These are phyloP conservation scores for Orthonevra nobilis DNA, from an alignment of 2,888 invertebrate genomes.

Conservation along the genomic window DNA sequence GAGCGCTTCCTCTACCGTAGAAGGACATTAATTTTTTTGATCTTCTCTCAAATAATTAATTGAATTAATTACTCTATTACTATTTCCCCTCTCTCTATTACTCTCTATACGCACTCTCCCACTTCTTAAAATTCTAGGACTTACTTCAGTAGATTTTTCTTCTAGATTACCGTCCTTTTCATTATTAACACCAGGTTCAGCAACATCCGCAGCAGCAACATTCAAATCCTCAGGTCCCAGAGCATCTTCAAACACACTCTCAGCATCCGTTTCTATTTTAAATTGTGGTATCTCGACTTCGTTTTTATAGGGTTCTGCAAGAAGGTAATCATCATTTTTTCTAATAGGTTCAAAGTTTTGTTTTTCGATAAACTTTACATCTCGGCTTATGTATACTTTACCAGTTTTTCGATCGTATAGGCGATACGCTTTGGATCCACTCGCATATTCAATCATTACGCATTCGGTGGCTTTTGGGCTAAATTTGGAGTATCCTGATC, in stretches of 20 bases:
- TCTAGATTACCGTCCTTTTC: background rate
- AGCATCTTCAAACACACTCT: too few species aligned
- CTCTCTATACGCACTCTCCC: background rate
- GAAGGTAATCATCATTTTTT: too few species aligned
- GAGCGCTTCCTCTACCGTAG: background rate
- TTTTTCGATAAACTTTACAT: background rate
- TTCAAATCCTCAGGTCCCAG: background rate
- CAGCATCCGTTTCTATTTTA: background rate
- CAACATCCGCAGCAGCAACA: background rate
- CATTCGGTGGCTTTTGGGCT: too few species aligned
- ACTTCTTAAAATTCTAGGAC: background rate
- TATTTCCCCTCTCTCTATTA: background rate
- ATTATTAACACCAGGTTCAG: background rate
- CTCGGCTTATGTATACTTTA: background rate
- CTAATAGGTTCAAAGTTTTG: too few species aligned
- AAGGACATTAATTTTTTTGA: background rate
- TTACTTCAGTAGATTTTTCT: background rate
- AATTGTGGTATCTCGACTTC: background rate
- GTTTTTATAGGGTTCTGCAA: too few species aligned
- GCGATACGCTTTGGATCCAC: slow-evolving; percentile 13
- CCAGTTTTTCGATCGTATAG: background rate
- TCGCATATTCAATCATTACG: too few species aligned
- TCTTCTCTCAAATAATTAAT: background rate
- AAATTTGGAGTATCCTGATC: slow-evolving; percentile 7
- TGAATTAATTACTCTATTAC: too few species aligned